A percentile compares a stretch with the other conserved stretches of the same genome.
These are phyloP conservation scores for Corythoichthys intestinalis DNA, from an alignment of 2,113 vertebrate genomes.

Conservation along the genomic window DNA sequence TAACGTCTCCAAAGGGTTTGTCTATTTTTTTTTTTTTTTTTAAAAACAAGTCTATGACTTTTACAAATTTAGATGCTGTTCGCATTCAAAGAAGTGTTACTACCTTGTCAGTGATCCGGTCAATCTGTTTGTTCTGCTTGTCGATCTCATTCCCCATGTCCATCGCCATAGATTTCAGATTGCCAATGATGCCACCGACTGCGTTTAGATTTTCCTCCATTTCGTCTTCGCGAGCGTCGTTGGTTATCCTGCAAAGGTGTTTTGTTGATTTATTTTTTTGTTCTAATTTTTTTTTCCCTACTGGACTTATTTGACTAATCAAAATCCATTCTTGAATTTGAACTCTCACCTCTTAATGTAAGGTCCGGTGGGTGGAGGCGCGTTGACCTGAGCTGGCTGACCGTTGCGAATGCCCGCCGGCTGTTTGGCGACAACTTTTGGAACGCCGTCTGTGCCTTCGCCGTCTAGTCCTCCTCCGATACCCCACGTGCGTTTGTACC, in stretches of 20 bases:
- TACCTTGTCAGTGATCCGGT: constrained; percentile 85
- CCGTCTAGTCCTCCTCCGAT: constrained; percentile 56
- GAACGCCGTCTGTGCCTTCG: constrained; percentile 15
- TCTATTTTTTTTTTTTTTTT: neutral
- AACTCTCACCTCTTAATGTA: constrained; percentile 78
- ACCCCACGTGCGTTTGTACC: constrained; percentile 86
- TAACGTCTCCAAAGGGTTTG: no score
- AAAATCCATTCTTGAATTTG: no score
- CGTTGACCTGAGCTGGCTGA: constrained; percentile 48
- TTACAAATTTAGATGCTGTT: no score
- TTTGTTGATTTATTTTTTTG: no score
- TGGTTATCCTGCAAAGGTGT: constrained; percentile 78
- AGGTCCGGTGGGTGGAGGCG: constrained; percentile 61
- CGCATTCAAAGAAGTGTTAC: neutral
- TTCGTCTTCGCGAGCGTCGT: constrained; percentile 93
- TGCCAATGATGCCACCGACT: constrained; percentile 87
- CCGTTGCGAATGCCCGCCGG: constrained; percentile 72
- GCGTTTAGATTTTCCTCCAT: constrained; percentile 94
- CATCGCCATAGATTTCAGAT: constrained; percentile 88
- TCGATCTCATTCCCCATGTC: constrained; percentile 95
- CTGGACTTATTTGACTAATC: no score
- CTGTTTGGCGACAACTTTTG: constrained; percentile 78
- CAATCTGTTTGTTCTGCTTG: constrained; percentile 86
- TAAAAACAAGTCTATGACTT: neutral
- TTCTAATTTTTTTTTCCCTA: no score